These are phyloP conservation scores for Phasia obesa DNA, from an alignment of 2,888 invertebrate genomes.

Conservation along the genomic window DNA sequence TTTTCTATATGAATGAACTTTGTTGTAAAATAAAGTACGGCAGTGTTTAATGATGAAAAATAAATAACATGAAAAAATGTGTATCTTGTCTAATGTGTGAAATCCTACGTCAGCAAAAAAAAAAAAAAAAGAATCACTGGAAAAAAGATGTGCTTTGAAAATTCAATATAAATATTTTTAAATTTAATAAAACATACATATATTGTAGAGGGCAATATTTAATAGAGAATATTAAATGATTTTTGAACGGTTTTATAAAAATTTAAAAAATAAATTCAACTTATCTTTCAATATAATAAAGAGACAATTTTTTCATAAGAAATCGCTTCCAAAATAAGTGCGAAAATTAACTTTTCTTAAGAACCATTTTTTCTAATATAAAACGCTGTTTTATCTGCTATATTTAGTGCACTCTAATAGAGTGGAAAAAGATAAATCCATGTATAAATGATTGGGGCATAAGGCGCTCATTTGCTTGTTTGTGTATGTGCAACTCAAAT, in stretches of 20 bases:
- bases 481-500: background rate
- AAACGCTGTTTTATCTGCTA: background rate
- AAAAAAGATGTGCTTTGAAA: too few relatives aligned
- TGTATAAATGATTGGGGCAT: constrained; percentile 4
- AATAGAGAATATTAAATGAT: background rate
- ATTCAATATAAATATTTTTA: constrained; percentile 5
- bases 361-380: background rate
- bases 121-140: too few relatives aligned
- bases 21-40: constrained; percentile 15
- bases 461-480: background rate
- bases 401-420: background rate
- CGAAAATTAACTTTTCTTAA: background rate
- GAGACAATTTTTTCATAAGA: background rate
- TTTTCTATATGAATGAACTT: constrained; percentile 61
- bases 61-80: constrained; percentile 27
- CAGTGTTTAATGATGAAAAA: constrained; percentile 32
- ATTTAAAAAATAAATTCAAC: too few relatives aligned
- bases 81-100: constrained; percentile 32
- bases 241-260: too few relatives aligned
- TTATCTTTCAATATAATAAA: too few relatives aligned
- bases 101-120: background rate
- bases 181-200: background rate
- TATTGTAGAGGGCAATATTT: too few relatives aligned
- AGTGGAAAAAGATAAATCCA: constrained; percentile 13
- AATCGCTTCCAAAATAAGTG: background rate